Evolutionary conservation across 2,113 vertebrate genomes (phyloP), one percentile per base, ranked within the genome.

Genomic region (Apteryx mantelli): DNA sequence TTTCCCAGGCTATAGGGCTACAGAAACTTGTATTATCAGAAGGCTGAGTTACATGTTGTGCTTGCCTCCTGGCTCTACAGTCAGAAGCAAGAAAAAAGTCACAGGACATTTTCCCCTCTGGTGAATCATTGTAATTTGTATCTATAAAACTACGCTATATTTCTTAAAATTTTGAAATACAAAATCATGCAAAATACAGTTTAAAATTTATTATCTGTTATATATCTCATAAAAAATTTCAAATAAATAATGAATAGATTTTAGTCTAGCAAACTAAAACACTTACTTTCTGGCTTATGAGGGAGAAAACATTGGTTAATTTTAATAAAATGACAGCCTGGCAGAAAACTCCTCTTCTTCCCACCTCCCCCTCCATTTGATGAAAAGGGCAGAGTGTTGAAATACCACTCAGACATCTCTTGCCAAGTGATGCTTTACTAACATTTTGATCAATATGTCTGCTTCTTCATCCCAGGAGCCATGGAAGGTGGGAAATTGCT

Each of bases 371-470:
- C 6, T 73, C 26, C 13, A 50, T 17, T 52, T 87, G 44, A 71
- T 64, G 30, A 79, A 97, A 96, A 93, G n/a, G 28, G 60, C 40
- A 32, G 9, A 46, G 50, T 88, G 36, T 87, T 95, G 63, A 88
- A 96, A 95, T 88, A 93, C 64, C 88, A 86, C 78, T 96, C 86
- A 93, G 71, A 85, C 24, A 64, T 81, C 75, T 91, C 81, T 38
- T 94, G 71, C 42, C 83, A 96, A 82, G 18, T 95, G 88, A 94
- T 91, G 75, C 36, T 93, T 97, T 93, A 82, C 69, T 81, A 88
- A 82, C 84, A 69, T 76, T 96, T 88, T 96, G 80, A 98, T 97
- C 96, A 91, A 93, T 98, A 96, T 65, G 86, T 96, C 95, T 98
- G 86, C 73, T 40, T 87, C 68, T 94, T 73, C 38, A 71, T 94